A percentile compares a stretch with the other conserved stretches of the same genome.
These are phyloP conservation scores for Cnemophilus loriae DNA, from an alignment of 2,113 vertebrate genomes.

Conservation along the genomic window DNA sequence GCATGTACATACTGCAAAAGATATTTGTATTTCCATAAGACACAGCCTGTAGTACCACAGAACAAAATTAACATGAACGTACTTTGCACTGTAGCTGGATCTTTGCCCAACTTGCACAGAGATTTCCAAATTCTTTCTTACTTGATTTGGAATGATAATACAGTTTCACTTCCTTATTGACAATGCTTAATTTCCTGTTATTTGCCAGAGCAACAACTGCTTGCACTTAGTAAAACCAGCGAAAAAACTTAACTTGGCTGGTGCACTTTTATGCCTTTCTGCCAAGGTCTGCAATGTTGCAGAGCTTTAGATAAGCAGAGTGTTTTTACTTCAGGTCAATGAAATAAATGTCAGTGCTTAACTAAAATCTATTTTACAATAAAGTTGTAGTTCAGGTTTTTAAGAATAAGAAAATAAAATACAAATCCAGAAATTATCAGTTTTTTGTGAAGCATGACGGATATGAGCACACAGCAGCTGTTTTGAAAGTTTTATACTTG, in stretches of 20 bases:
- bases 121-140: neutral
- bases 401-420: neutral
- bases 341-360: neutral
- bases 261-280: neutral
- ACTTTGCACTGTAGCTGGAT: neutral
- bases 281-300: neutral
- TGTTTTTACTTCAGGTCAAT: neutral
- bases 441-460: neutral
- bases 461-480: neutral
- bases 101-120: neutral
- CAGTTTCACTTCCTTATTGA: neutral
- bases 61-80: neutral
- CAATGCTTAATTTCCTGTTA: neutral
- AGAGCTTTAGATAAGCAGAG: neutral
- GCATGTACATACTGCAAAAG: neutral
- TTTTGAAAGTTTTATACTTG: neutral
- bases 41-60: neutral
- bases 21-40: neutral
- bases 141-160: neutral
- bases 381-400: neutral
- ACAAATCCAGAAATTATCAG: neutral
- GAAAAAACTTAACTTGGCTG: neutral
- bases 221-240: neutral
- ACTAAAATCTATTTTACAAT: neutral
- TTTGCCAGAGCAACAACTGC: neutral